phyloP scores from a whole-genome alignment of 2,797 vertebrate genomes.

The Prionace glauca region DNA sequence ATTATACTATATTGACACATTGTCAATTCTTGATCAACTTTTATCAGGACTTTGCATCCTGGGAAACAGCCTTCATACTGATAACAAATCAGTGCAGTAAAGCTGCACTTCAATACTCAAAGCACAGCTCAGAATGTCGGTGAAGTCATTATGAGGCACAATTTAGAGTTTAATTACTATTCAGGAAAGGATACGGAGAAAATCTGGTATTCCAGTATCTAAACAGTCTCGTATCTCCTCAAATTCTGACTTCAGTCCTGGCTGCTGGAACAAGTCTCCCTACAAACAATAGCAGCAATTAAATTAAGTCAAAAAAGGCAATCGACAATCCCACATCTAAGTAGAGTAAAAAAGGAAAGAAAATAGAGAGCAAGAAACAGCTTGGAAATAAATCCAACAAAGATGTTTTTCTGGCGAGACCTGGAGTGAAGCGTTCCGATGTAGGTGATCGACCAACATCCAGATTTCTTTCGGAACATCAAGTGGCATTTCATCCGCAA shows the following conservation, averaged over 20 bases:
- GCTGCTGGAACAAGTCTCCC: conserved; percentile 96
- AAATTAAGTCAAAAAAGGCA: neutral
- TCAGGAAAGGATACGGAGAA: conserved; percentile 79
- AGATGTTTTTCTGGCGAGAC: conserved; percentile 51
- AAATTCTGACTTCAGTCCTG: conserved; percentile 85
- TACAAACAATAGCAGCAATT: conserved; percentile 51
- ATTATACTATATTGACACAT: no score
- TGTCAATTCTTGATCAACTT: neutral
- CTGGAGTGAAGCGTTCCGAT: conserved; percentile 78
- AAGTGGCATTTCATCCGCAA: conserved; percentile 64
- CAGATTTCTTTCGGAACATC: conserved; percentile 92
- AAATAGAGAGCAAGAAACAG: neutral
- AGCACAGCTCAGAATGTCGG: neutral
- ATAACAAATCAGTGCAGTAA: neutral
- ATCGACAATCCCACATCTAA: no score
- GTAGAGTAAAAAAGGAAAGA: neutral
- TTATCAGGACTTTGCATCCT: no score
- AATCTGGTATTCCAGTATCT: conserved; percentile 79
- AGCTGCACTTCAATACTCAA: neutral
- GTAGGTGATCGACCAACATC: conserved; percentile 94
- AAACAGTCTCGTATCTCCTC: conserved; percentile 84
- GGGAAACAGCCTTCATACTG: no score
- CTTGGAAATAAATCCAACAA: neutral
- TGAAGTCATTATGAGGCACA: neutral
- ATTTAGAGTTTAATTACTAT: neutral